Percentiles rank a stretch among this genome's conserved stretches.
Conservation (phyloP, 1,140 invertebrate species). For the Neotoxoptera formosana region DNA sequence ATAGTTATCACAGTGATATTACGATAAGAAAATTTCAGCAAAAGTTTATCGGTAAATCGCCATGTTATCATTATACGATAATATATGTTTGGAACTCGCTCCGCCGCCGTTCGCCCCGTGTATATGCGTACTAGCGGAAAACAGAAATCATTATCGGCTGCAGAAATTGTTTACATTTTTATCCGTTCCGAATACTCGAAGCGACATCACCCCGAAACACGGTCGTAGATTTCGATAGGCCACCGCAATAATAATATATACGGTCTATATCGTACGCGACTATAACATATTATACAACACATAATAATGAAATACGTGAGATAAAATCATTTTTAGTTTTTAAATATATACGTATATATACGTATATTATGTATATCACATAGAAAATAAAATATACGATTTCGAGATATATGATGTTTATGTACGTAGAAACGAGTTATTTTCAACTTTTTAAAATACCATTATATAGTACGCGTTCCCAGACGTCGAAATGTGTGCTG, state of each 20-base stretch:
- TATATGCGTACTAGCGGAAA: not conserved
- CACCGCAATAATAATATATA: not conserved
- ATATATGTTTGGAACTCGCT: not conserved
- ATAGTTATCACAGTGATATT: not conserved
- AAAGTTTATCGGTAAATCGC: not conserved
- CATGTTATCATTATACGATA: no score
- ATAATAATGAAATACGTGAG: not conserved
- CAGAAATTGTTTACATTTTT: conserved; percentile 4
- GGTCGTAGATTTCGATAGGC: not conserved
- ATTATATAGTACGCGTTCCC: not conserved
- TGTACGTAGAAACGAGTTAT: not conserved
- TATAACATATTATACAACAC: not conserved
- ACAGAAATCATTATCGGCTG: not conserved
- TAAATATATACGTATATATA: not conserved
- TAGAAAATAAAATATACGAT: not conserved
- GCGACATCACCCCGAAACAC: not conserved
- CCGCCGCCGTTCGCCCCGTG: no score
- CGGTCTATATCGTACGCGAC: not conserved
- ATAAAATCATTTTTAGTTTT: not conserved
- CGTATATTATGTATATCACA: not conserved
- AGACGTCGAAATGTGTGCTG: not conserved
- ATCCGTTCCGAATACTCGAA: not conserved
- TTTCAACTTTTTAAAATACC: not conserved
- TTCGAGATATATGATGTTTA: not conserved
- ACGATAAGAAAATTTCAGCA: not conserved